Percentiles rank a stretch among this genome's conserved stretches.
Conservation (phyloP, 2,888 invertebrate species). For the Thumatha senex region DNA sequence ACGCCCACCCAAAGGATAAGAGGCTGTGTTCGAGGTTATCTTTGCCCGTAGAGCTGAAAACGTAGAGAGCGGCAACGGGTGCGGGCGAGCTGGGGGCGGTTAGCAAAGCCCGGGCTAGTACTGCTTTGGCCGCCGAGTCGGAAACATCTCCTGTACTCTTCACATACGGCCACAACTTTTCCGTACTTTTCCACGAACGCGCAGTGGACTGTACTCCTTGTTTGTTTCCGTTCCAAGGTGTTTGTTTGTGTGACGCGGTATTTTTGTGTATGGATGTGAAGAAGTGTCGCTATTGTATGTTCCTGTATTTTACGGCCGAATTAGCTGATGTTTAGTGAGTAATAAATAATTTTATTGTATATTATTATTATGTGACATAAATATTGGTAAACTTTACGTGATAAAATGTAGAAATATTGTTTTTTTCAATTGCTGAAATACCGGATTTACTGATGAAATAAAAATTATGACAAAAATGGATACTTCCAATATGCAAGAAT, state of each 20-base stretch:
- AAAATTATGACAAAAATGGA: too few species aligned
- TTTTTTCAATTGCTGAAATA: too few species aligned
- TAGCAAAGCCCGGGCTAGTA: conserved; percentile 56
- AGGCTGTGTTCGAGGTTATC: conserved; percentile 23
- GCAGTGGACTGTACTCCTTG: conserved; percentile 29
- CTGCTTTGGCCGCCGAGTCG: conserved; percentile 55
- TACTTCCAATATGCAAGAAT: too few species aligned
- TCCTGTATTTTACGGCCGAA: conserved; percentile 26
- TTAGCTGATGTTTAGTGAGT: conserved; percentile 31
- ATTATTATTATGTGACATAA: background rate
- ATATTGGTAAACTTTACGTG: too few species aligned
- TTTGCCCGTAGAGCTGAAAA: conserved; percentile 30
- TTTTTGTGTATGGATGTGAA: conserved; percentile 34
- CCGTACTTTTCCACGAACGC: conserved; percentile 55
- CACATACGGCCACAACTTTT: conserved; percentile 41
- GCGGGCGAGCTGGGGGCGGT: conserved; percentile 34
- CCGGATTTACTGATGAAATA: too few species aligned
- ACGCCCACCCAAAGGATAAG: conserved; percentile 10
- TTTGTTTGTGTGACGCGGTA: conserved; percentile 22
- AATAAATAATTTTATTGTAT: conserved; percentile 22
- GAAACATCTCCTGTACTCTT: conserved; percentile 43
- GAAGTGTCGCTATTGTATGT: conserved; percentile 32
- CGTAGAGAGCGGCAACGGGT: conserved; percentile 21
- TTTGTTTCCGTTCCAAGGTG: conserved; percentile 27
- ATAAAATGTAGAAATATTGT: too few species aligned